Base-by-base conservation (phyloP, 2,888 invertebrate species). In the Noctua comes region DNA sequence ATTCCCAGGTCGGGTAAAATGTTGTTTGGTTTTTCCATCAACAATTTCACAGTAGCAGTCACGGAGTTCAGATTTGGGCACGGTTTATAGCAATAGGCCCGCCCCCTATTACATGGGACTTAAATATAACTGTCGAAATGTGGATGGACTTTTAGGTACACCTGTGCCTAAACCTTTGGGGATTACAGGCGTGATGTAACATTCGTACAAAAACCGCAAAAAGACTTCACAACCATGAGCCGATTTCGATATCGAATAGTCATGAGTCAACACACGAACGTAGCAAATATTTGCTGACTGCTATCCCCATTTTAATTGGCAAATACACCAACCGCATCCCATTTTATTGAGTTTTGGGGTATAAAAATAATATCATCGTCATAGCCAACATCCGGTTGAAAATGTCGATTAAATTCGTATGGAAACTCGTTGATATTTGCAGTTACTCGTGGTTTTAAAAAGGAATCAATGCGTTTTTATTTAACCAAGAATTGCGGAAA, bases 281-380 rank as follows among this genome's bases (percentile, higher is more conserved):
- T 84, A 73, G 84, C 88, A 87, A 88, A 91, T 86, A 84, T 88
- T 87, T 85, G 68, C 51, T 2, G 6, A 40, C 77, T 40, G n/a
- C 65, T 36, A 82, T 78, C 80, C 82, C 78, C 79, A 72, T 69
- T 90, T 89, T 91, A 91, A 91, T 90, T 90, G 88, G 77, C 88
- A 91, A 88, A 90, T 88, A 87, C 46, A 70, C 51, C 82, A 75
- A 88, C 88, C 89, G 88, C 85, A 90, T 91, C 86, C 78, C 66
- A 81, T 73, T 79, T 51, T 75, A 86, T 86, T 65, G 77, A 84
- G 77, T 85, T 84, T 78, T 66, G 21, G 57, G 46, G 54, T 31
- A 48, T 54, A 71, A 82, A 72, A 83, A 84, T 71, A 68, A 43
- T 66, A 43, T n/a, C 7, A 24, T 65, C 40, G n/a, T 65, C 64